Evolutionary conservation across 2,888 invertebrate genomes (phyloP), one percentile per base, ranked within the genome.

Genomic region (Portevinia maculata): DNA sequence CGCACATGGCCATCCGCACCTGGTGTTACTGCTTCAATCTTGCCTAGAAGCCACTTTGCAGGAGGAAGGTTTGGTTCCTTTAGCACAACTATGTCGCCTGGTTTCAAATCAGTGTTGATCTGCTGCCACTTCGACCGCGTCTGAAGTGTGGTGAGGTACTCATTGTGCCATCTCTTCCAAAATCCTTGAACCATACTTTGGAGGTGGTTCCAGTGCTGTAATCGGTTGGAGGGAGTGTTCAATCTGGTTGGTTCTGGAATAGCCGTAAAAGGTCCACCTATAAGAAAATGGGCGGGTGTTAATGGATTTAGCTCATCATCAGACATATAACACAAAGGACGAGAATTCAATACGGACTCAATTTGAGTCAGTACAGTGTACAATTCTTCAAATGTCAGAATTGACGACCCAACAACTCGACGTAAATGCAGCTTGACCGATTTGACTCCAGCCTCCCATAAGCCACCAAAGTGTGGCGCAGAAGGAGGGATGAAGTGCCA

Each of bases 361-460:
- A 52, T 52, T 52, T 52, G 30, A 2, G 34, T 55, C 17, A 55
- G n/a, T 17, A 55, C n/a, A 15, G 17, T 34, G n/a, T 28, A 50
- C 2, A 8, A 9, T 13, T 34, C 4, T 34, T 34, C 34, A 7
- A 34, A 34, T 4, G 34, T 34, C 3, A 34, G 34, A 34, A 34
- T n/a, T n/a, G n/a, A n/a, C n/a, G n/a, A n/a, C n/a, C n/a, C n/a
- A n/a, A n/a, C n/a, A n/a, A n/a, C n/a, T n/a, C n/a, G n/a, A n/a
- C n/a, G n/a, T n/a, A n/a, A 5, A 24, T 24, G 24, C 5, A 3
- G 24, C 5, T 24, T 24, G 2, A 24, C 5, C 24, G 21, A 21
- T 2, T 11, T 48, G 5, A 21, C 21, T 2, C 34, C 34, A 1
- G 34, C 34, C 34, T 4, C 34, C 34, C 34, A 34, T 2, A 34